Conservation (phyloP, 37 sponge, comb jelly and placozoan species). For the Cladorhizidae sp. region DNA sequence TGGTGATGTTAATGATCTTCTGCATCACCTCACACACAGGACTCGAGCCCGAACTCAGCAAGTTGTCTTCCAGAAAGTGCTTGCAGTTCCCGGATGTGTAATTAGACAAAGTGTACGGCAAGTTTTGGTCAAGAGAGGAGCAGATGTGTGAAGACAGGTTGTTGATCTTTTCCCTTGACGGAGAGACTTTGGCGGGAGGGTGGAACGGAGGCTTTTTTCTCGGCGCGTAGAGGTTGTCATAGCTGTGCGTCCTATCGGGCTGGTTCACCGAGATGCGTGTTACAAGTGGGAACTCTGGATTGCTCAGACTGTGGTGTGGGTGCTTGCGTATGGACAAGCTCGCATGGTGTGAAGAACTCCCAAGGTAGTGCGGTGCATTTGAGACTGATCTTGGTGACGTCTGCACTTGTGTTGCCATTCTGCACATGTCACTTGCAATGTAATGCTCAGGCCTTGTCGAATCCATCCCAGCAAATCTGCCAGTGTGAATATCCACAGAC, state of each 20-base stretch:
- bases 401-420: neutral
- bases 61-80: neutral
- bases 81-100: neutral
- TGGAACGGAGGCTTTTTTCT: neutral
- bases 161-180: constrained; percentile 4
- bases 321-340: neutral
- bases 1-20: constrained; percentile 1
- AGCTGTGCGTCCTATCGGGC: constrained; percentile 15
- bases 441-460: neutral
- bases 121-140: neutral
- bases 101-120: neutral
- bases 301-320: constrained; percentile 13
- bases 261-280: neutral
- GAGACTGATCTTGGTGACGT: neutral
- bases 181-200: neutral
- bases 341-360: neutral
- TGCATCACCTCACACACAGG: constrained; percentile 3
- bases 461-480: no score
- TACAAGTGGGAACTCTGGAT: constrained; percentile 15
- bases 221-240: neutral
- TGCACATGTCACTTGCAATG: neutral
- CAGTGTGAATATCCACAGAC: no score
- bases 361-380: neutral
- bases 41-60: neutral
- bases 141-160: neutral